Evolutionary conservation across 37 sponge, comb jelly and placozoan species (phyloP), one percentile per base, ranked within the genome.

Genomic region (Haliclona indistincta): DNA sequence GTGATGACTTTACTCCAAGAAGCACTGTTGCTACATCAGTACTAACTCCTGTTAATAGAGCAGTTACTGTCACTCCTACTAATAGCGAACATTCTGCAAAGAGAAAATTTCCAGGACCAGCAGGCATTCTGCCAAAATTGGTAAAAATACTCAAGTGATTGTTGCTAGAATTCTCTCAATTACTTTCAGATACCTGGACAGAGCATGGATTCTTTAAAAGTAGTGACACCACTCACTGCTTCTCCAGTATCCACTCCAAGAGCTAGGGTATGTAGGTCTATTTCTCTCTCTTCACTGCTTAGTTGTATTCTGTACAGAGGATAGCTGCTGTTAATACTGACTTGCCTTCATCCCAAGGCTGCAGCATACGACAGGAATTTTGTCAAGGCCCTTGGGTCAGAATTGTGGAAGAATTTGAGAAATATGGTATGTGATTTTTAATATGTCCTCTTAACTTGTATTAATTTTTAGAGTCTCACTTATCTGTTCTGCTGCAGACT

Each of bases 71-170:
- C n/a, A n/a, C n/a, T n/a, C n/a, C n/a, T n/a, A n/a, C n/a, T n/a
- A n/a, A n/a, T n/a, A n/a, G n/a, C n/a, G n/a, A n/a, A n/a, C n/a
- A n/a, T n/a, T n/a, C n/a, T n/a, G n/a, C n/a, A n/a, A n/a, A n/a
- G n/a, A 58, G 60, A 58, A 58, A 58, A 20, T 58, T 58, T 58
- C 60, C 60, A 25, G 60, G 60, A 58, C 60, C 60, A 58, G 60
- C 60, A 25, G 60, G 60, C 7, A 25, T 20, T 26, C 28, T 58
- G 7, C 60, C 60, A 58, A 8, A 8, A 11, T 20, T 58, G n/a
- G 60, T 58, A 58, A 10, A 15, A 47, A 15, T 47, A 17, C 15
- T 10, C 15, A 47, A 47, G 15, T 17, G 10, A 47, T 47, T 17
- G 10, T 15, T 47, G 51, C 15, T 17, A 47, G 13, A 47, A 17